Percentiles rank a stretch among this genome's conserved stretches.
Evolutionary conservation across 2,113 vertebrate species (phyloP).

Genomic region (Triplophysa rosa): DNA sequence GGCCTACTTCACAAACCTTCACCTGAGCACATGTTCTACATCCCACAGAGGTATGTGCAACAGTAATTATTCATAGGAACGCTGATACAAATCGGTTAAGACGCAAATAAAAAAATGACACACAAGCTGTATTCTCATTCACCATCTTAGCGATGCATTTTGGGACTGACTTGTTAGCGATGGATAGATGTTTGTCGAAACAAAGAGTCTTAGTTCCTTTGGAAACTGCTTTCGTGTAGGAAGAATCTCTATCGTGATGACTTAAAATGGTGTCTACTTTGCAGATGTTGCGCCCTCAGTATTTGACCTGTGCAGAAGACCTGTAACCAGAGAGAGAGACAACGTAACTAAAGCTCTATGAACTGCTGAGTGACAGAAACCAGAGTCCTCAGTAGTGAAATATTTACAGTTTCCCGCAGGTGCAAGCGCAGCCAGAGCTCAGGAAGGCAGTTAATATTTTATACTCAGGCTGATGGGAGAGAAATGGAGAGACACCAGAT

Average conservation of each 20-base stretch:
- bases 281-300: neutral
- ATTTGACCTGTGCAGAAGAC: neutral
- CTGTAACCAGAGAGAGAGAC: slow-evolving; percentile 29
- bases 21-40: slow-evolving; percentile 97
- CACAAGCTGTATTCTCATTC: too few relatives aligned
- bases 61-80: neutral
- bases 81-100: neutral
- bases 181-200: too few relatives aligned
- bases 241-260: neutral
- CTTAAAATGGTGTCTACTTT: neutral
- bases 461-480: slow-evolving; percentile 54
- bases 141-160: too few relatives aligned
- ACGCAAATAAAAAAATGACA: neutral
- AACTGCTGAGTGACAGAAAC: slow-evolving; percentile 58
- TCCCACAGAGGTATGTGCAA: slow-evolving; percentile 88
- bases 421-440: slow-evolving; percentile 47
- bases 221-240: too few relatives aligned
- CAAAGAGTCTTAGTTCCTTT: too few relatives aligned
- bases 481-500: neutral
- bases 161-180: too few relatives aligned
- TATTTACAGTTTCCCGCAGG: slow-evolving; percentile 61
- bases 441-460: slow-evolving; percentile 68
- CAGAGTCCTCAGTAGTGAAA: slow-evolving; percentile 64
- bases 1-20: slow-evolving; percentile 91
- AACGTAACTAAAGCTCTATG: slow-evolving; percentile 47